Evolutionary conservation across 2,797 vertebrate genomes (phyloP).

Genomic region (Sciurus carolinensis): DNA sequence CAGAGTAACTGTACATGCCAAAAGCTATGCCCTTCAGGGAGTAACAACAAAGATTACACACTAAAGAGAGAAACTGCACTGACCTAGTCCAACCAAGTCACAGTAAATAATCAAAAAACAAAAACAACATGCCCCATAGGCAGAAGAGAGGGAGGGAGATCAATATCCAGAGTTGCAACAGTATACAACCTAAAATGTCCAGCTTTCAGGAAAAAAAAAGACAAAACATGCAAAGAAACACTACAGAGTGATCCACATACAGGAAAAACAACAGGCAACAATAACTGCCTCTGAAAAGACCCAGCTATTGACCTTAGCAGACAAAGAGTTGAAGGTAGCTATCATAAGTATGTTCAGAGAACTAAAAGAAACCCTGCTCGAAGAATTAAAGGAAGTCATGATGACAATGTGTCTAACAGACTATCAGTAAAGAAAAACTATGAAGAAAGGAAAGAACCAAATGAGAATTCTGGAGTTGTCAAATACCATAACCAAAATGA

Average conservation of each 20-base stretch:
- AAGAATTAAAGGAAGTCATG: constrained; percentile 4
- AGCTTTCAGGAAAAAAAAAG: background rate
- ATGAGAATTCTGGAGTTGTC: constrained; percentile 20
- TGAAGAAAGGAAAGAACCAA: background rate
- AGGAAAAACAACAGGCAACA: background rate
- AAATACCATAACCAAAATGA: constrained; percentile 17
- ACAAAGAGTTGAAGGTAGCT: constrained; percentile 42
- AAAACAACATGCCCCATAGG: background rate
- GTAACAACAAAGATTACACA: background rate
- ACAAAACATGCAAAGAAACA: constrained; percentile 24
- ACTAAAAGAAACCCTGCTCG: background rate
- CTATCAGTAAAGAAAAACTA: background rate
- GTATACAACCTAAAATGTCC: background rate
- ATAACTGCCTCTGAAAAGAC: constrained; percentile 8
- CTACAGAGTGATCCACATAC: background rate
- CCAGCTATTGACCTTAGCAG: background rate
- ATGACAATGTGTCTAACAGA: background rate
- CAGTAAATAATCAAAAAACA: background rate
- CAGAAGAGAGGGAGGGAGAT: background rate
- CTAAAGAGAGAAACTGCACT: background rate
- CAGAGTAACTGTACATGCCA: background rate
- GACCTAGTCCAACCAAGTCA: background rate
- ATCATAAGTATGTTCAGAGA: constrained; percentile 23
- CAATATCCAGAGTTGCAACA: background rate
- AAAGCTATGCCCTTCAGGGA: background rate